Conservation (phyloP, 2,113 vertebrate genomes). For the Coracopsis vasa region DNA sequence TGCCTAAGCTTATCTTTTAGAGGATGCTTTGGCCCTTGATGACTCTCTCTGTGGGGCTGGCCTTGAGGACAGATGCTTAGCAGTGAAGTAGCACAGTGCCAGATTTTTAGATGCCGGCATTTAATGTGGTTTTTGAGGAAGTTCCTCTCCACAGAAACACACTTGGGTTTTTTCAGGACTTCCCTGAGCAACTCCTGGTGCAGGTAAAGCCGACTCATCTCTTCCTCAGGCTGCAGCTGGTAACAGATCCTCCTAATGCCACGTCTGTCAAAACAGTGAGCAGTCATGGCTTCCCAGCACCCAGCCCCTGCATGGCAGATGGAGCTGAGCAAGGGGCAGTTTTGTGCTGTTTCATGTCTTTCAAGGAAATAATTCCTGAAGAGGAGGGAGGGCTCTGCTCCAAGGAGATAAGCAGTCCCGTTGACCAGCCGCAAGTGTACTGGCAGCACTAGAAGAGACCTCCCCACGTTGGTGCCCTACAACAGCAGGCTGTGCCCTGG, state of each 20-base stretch:
- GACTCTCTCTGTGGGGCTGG: slow-evolving; percentile 2
- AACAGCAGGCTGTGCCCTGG: neutral
- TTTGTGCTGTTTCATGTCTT: slow-evolving; percentile 22
- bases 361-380: slow-evolving; percentile 61
- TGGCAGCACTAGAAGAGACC: neutral
- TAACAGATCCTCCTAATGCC: neutral
- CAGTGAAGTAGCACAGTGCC: neutral
- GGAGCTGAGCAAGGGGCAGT: slow-evolving; percentile 44
- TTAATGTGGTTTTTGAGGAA: neutral
- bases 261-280: neutral
- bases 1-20: slow-evolving; percentile 17
- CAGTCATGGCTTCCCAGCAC: neutral
- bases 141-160: neutral
- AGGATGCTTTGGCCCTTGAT: slow-evolving; percentile 33
- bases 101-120: neutral
- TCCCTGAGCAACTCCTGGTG: neutral
- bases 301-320: neutral
- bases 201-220: neutral
- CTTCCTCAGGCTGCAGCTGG: neutral
- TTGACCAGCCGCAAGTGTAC: neutral
- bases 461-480: neutral
- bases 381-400: neutral
- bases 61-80: slow-evolving; percentile 13
- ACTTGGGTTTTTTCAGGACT: neutral
- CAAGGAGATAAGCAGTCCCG: neutral